Base-by-base conservation (phyloP, 2,797 vertebrate species). In the Arrhamphus sclerolepis region DNA sequence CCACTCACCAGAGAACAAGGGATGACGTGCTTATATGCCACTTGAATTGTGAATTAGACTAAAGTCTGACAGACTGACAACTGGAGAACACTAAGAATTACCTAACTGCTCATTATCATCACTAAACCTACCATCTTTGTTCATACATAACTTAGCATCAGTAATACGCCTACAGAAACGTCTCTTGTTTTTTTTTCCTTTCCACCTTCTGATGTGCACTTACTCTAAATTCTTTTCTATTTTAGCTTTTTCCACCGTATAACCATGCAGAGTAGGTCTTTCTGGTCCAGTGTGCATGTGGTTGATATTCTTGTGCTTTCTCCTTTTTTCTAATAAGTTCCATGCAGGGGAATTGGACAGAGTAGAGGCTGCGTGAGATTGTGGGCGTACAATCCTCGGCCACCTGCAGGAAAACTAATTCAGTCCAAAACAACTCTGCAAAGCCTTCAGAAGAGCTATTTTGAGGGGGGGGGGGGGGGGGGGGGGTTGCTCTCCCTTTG, bases 301-400 rank as follows among this genome's bases (percentile, higher is more conserved):
- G 76, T 84, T 75, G 34, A 47, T 75, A 62, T 58, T 72, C 49
- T 72, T 85, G 83, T 85, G 84, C 80, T 85, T 86, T 21, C 5
- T 67, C 53, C 56, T 64, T 59, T 68, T 46, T 66, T 42, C 18
- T 78, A 63, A 62, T 63, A 72, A 51, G 56, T 70, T 84, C 82
- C 82, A 81, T 89, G 86, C 84, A 64, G 81, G 66, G 60, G 44
- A 28, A 24, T 65, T 56, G 67, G 73, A 57, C 53, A 52, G 56
- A 72, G 46, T 44, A 57, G 62, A 80, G 75, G 79, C 46, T 76
- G 56, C 52, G 70, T 72, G 67, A 65, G 72, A 65, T 70, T 67
- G 78, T 60, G 57, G 69, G 47, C 17, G 52, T 59, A 69, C 66
- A 77, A 65, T 86, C 73, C 70, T 76, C 47, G 3, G 50, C 61